Base-by-base conservation (phyloP, 2,797 vertebrate genomes). In the Crenuchus spilurus region DNA sequence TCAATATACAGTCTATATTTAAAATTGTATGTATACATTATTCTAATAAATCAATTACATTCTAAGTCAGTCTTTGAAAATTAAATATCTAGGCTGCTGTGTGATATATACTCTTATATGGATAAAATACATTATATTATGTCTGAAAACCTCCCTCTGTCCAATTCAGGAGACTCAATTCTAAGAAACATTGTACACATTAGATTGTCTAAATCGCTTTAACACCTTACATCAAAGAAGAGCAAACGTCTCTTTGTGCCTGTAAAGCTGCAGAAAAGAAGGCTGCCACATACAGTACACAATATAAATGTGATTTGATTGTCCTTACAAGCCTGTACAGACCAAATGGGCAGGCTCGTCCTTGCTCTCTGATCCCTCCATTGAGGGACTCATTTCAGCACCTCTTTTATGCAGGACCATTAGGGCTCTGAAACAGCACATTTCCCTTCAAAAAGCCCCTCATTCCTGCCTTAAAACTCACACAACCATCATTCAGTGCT, bases 351-450 rank as follows among this genome's bases (percentile, higher is more conserved):
- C 26, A 64, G 54, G 72, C 20, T 28, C 51, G 81, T 80, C 83
- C 84, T 86, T 86, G 84, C 69, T 72, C 78, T 73, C 60, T 79
- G 76, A 79, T 78, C 77, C 69, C 51, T 61, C 76, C 60, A 77
- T 82, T 83, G 76, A 82, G 67, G 31, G 62, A 55, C 58, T 74
- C 66, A 31, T 80, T 78, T 82, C 78, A 81, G 60, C 70, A 49
- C 63, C 67, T 77, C 66, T 78, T 75, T 83, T 83, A 76, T 80
- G 37, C 30, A 2, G 57, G 63, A 41, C 69, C 55, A 73, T 80
- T 70, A 54, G 66, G 75, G 58, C 52, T 69, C 26, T 62, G 61
- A 70, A 82, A 75, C 65, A 60, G 54, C 37, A 41, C 65, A 30
- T 41, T 37, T 44, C 6, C 16, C 54, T 33, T 28, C 42, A 35